Percentiles rank a stretch among this genome's conserved stretches.
Evolutionary conservation across 2,888 invertebrate genomes (phyloP).

Genomic region (Geophilus truncorum): DNA sequence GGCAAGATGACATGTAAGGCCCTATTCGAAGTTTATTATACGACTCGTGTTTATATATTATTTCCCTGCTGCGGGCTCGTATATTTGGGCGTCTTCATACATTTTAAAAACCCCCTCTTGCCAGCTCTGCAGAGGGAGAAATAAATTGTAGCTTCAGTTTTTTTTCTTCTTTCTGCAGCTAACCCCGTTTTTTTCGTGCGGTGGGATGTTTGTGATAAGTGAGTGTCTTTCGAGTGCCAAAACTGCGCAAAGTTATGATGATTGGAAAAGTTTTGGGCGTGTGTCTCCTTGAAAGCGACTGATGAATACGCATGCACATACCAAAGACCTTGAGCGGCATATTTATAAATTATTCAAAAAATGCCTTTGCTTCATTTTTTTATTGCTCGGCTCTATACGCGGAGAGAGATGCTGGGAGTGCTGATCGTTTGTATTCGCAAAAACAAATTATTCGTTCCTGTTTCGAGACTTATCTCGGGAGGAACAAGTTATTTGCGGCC

Average conservation of each 20-base stretch:
- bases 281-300: neutral
- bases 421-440: neutral
- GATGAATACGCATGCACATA: conserved; percentile 19
- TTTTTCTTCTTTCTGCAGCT: too few species aligned
- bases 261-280: conserved; percentile 27
- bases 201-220: conserved; percentile 20
- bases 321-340: conserved; percentile 10
- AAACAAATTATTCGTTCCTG: conserved; percentile 21
- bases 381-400: conserved; percentile 4
- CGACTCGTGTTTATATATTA: neutral
- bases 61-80: conserved; percentile 11
- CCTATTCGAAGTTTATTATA: conserved; percentile 4
- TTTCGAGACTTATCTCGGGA: neutral
- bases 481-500: neutral
- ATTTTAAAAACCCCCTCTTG: conserved; percentile 9
- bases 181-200: neutral
- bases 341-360: conserved; percentile 27
- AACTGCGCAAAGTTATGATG: conserved; percentile 12
- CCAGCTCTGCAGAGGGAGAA: conserved; percentile 23
- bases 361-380: neutral
- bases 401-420: neutral
- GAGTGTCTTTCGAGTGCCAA: conserved; percentile 25
- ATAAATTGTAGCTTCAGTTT: neutral
- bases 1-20: conserved; percentile 1
- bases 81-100: neutral